Evolutionary conservation across 2,113 vertebrate genomes (phyloP).

Genomic region (Cyphomyrus discorhynchus): DNA sequence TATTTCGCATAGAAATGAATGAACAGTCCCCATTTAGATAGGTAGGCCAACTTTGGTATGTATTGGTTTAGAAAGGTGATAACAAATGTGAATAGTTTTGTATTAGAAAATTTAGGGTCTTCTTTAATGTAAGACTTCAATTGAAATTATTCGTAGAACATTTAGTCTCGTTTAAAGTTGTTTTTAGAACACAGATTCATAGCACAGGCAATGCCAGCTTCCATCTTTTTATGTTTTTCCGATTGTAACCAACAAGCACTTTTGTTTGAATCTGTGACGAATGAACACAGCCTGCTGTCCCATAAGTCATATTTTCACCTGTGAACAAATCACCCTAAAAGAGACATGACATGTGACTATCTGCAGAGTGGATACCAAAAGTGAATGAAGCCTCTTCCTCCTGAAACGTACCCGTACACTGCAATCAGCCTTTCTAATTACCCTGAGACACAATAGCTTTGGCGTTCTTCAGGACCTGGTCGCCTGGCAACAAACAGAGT

Average conservation of each 20-base stretch:
- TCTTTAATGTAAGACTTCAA: too few species aligned
- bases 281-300: slow-evolving; percentile 39
- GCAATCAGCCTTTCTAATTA: not conserved
- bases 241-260: slow-evolving; percentile 51
- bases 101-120: too few species aligned
- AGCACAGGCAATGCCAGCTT: slow-evolving; percentile 26
- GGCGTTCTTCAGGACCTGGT: not conserved
- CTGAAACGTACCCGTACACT: not conserved
- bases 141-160: too few species aligned
- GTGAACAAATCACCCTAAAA: slow-evolving; percentile 1
- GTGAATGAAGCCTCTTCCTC: not conserved
- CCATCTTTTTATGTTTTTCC: slow-evolving; percentile 47
- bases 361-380: not conserved
- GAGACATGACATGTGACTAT: not conserved
- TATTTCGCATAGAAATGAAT: too few species aligned
- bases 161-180: too few species aligned
- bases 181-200: not conserved
- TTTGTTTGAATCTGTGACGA: slow-evolving; percentile 53
- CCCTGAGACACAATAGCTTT: not conserved
- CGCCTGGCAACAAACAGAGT: not conserved
- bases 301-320: slow-evolving; percentile 50
- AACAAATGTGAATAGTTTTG: too few species aligned
- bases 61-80: too few species aligned
- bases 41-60: too few species aligned
- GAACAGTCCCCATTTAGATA: too few species aligned